These are phyloP conservation scores for Encarsia formosa DNA, from an alignment of 2,888 invertebrate species.

Conservation along the genomic window DNA sequence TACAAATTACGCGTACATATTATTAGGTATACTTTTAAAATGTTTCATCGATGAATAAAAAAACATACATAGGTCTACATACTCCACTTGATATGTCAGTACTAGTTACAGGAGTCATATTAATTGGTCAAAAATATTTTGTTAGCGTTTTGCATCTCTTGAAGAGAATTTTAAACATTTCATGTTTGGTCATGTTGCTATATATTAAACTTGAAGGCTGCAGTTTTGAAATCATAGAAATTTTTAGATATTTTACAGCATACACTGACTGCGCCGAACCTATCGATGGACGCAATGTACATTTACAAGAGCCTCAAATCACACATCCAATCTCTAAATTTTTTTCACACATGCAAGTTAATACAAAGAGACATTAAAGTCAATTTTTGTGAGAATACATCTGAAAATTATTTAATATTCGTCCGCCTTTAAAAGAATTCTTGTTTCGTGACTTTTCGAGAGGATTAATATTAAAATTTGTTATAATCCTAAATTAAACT, in stretches of 20 bases:
- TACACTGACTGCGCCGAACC: conserved; percentile 23
- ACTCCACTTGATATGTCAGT: conserved; percentile 27
- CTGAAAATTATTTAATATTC: conserved; percentile 20
- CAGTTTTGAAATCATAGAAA: conserved; percentile 17
- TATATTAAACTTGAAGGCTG: conserved; percentile 18
- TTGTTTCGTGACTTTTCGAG: conserved; percentile 8
- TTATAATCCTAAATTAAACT: conserved; percentile 18
- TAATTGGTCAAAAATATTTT: conserved; percentile 25
- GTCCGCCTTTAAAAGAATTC: conserved; percentile 8
- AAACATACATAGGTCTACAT: too few relatives aligned
- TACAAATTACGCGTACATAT: too few relatives aligned
- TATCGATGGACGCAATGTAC: conserved; percentile 25
- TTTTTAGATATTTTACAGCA: conserved; percentile 22
- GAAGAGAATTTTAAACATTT: conserved; percentile 15
- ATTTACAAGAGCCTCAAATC: conserved; percentile 25
- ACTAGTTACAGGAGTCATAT: conserved; percentile 20
- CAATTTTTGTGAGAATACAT: conserved; percentile 12
- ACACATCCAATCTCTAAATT: conserved; percentile 25
- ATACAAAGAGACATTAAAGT: conserved; percentile 23
- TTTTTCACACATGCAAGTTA: conserved; percentile 20
- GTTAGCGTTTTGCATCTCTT: conserved; percentile 14
- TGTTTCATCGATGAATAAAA: too few relatives aligned
- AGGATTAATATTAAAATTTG: conserved; percentile 19
- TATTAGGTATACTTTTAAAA: too few relatives aligned
- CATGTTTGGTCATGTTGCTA: conserved; percentile 23